Evolutionary conservation across 2,888 invertebrate genomes (phyloP), one percentile per base, ranked within the genome.

Genomic region (Dynastes maya): DNA sequence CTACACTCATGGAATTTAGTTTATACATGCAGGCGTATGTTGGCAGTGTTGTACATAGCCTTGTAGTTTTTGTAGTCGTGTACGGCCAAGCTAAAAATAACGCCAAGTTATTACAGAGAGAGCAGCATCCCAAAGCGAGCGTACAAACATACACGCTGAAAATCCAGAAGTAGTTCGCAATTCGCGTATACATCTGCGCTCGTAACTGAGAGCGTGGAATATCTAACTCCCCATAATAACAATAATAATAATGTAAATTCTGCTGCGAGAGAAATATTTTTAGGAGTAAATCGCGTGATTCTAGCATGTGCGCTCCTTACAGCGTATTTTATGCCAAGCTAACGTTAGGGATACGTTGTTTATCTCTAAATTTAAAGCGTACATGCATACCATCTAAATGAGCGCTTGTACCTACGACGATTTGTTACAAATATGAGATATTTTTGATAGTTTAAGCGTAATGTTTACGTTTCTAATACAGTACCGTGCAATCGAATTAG

Each of bases 261-360:
- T 58, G 55, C 22, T 58, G 55, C 6, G 55, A 58, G 55, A 5
- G n/a, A 58, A 58, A 58, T 58, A 58, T 58, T 58, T 58, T 58
- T 58, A 58, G 55, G 16, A 58, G 16, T 58, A 58, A 58, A 58
- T 58, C 55, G 27, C 55, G 55, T 58, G 55, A 58, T 58, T 58
- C 55, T 58, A 58, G 9, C 55, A 58, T 58, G 55, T 58, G 55
- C 53, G 13, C 8, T 58, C n/a, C 22, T 16, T 58, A 22, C 8
- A 22, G 22, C n/a, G 55, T 58, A 4, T 22, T 8, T 58, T 22
- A 58, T 58, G 55, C 55, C 55, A 58, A 22, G 5, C 55, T 22
- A 58, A 58, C 55, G 55, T 58, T 22, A 5, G 16, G 55, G 3
- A 22, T 58, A 58, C 8, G 22, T 8, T 22, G 55, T 58, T 58